These are phyloP conservation scores for Lutjanus erythropterus DNA, from an alignment of 2,113 vertebrate genomes.

Conservation along the genomic window DNA sequence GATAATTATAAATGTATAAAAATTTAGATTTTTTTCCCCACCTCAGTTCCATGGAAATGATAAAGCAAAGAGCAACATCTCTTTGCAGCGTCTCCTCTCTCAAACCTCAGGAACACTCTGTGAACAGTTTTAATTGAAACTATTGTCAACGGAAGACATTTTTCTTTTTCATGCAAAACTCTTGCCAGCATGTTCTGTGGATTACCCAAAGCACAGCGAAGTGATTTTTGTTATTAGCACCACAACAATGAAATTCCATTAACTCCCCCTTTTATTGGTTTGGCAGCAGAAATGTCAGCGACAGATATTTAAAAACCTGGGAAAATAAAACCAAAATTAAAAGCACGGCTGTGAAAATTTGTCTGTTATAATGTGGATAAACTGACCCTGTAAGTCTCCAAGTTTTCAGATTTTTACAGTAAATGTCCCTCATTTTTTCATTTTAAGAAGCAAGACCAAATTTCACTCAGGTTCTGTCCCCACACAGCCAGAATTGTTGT, in stretches of 20 bases:
- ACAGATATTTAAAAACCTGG: background rate
- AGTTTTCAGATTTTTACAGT: no score
- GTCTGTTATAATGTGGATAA: background rate
- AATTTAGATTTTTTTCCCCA: no score
- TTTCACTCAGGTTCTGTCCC: background rate
- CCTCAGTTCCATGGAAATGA: no score
- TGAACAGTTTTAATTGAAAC: background rate
- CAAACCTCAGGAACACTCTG: background rate
- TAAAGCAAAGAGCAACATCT: no score
- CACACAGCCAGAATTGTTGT: no score
- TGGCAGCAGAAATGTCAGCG: background rate
- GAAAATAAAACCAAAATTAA: background rate
- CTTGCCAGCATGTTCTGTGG: background rate
- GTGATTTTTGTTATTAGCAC: background rate
- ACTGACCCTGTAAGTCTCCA: background rate
- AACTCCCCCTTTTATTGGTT: background rate
- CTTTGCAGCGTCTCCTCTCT: no score
- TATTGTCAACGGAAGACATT: background rate
- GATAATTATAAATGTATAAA: no score
- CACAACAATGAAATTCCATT: background rate
- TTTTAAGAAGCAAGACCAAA: background rate
- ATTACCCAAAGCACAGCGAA: background rate
- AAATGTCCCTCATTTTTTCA: background rate
- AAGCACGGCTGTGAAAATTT: no score
- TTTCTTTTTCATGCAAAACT: constrained; percentile 10